Conservation (phyloP, 2,888 invertebrate species). For the Lasioglossum oenotherae region DNA sequence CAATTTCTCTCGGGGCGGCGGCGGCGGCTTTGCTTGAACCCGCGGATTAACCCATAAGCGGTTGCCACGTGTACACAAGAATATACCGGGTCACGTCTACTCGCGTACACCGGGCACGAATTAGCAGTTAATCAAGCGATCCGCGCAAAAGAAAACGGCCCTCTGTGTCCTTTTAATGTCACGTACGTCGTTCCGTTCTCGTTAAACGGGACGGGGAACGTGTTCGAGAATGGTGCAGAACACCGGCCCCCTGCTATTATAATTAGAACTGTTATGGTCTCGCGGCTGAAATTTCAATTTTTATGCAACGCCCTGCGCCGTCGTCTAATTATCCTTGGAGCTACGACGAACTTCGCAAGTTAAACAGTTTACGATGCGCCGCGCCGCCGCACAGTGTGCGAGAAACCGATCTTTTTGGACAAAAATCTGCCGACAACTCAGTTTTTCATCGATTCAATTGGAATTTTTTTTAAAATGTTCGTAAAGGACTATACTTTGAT, state of each 20-base stretch:
- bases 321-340: conserved; percentile 31
- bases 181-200: conserved; percentile 51
- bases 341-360: conserved; percentile 19
- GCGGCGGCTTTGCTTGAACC: conserved; percentile 52
- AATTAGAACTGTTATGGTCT: conserved; percentile 33
- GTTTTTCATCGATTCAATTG: too few species aligned
- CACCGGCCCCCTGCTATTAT: conserved; percentile 19
- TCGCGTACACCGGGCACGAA: conserved; percentile 52
- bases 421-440: too few species aligned
- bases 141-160: conserved; percentile 50
- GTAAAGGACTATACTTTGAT: too few species aligned
- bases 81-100: conserved; percentile 50
- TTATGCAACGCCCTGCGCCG: conserved; percentile 13
- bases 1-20: conserved; percentile 57
- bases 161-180: conserved; percentile 36
- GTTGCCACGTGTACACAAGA: conserved; percentile 39
- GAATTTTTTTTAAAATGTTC: too few species aligned
- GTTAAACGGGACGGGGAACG: conserved; percentile 39
- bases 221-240: conserved; percentile 9
- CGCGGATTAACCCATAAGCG: conserved; percentile 63
- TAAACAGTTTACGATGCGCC: conserved; percentile 9
- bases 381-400: background rate
- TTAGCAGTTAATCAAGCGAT: conserved; percentile 67
- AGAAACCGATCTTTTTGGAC: too few species aligned
- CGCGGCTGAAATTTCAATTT: conserved; percentile 33